phyloP scores from a whole-genome alignment of 2,113 vertebrate species.

The Maccullochella peelii region DNA sequence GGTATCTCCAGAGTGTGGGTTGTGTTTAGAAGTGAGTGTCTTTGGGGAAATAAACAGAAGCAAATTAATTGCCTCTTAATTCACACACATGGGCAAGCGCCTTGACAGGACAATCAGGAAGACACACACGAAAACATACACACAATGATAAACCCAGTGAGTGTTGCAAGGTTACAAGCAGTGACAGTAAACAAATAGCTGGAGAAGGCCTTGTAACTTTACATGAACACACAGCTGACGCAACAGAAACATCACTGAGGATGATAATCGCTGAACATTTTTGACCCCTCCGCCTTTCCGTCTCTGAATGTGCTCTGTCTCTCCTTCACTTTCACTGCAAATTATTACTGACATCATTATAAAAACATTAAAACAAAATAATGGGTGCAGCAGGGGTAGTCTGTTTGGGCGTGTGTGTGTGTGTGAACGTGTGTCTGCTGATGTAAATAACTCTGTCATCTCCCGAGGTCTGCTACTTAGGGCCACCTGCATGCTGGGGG shows the following conservation, averaged over 20 bases:
- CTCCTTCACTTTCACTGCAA: not conserved
- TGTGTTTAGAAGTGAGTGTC: slow-evolving; percentile 15
- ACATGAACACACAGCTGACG: not conserved
- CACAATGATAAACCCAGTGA: slow-evolving; percentile 9
- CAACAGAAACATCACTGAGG: not conserved
- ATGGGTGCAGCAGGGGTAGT: slow-evolving; percentile 12
- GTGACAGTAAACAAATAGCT: slow-evolving; percentile 35
- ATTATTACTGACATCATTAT: slow-evolving; percentile 30
- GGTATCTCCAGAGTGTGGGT: not conserved
- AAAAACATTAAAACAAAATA: slow-evolving; percentile 46
- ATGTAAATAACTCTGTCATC: slow-evolving; percentile 65
- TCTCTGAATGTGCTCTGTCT: not conserved
- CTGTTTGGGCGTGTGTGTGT: slow-evolving; percentile 31
- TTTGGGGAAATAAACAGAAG: slow-evolving; percentile 59
- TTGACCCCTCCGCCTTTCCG: not conserved
- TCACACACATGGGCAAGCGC: not conserved
- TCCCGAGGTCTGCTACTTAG: slow-evolving; percentile 48
- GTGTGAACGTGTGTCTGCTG: slow-evolving; percentile 29
- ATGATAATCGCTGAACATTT: not conserved
- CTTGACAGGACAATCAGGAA: slow-evolving; percentile 3
- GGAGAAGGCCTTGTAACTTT: slow-evolving; percentile 10
- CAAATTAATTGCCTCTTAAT: slow-evolving; percentile 48
- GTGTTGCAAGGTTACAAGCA: slow-evolving; percentile 12
- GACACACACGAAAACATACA: not conserved
- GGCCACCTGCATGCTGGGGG: slow-evolving; percentile 56